Conservation (phyloP, 1,140 invertebrate genomes). For the Atta cephalotes region DNA sequence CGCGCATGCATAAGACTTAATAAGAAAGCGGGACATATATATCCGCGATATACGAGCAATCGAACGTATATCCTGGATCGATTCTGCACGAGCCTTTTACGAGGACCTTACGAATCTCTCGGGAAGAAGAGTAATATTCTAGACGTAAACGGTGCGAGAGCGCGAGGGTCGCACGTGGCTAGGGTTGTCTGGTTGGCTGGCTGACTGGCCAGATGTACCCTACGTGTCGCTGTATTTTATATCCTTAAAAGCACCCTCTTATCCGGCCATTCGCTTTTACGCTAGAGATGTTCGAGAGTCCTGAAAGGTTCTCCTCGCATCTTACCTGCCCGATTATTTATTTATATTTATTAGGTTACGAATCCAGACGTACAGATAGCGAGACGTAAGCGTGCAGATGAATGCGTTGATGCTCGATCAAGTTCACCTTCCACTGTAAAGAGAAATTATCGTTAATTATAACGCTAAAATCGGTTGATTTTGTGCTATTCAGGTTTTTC, state of each 20-base stretch:
- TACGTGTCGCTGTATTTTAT: slow-evolving; percentile 75
- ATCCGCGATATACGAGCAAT: slow-evolving; percentile 50
- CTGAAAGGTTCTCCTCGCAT: slow-evolving; percentile 60
- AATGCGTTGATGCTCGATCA: slow-evolving; percentile 15
- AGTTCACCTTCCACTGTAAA: not conserved
- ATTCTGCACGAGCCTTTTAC: slow-evolving; percentile 45
- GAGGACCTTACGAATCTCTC: slow-evolving; percentile 36
- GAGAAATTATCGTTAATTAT: not conserved
- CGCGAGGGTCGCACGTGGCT: slow-evolving; percentile 46
- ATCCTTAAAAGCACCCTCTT: slow-evolving; percentile 74
- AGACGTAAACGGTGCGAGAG: slow-evolving; percentile 11
- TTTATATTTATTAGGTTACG: slow-evolving; percentile 58
- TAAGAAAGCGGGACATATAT: slow-evolving; percentile 46
- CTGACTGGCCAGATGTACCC: slow-evolving; percentile 57
- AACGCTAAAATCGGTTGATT: not conserved
- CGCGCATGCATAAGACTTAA: slow-evolving; percentile 31
- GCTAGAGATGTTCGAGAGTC: slow-evolving; percentile 57
- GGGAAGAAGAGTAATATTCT: slow-evolving; percentile 60
- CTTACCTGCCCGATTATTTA: slow-evolving; percentile 58
- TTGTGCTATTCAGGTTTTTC: not conserved
- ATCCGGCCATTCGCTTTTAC: slow-evolving; percentile 62
- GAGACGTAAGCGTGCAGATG: not conserved
- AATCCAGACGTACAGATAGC: not conserved
- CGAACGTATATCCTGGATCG: slow-evolving; percentile 39
- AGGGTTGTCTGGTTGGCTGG: slow-evolving; percentile 8